These are phyloP conservation scores for Phaonia tiefii DNA, from an alignment of 2,888 invertebrate genomes.

Conservation along the genomic window DNA sequence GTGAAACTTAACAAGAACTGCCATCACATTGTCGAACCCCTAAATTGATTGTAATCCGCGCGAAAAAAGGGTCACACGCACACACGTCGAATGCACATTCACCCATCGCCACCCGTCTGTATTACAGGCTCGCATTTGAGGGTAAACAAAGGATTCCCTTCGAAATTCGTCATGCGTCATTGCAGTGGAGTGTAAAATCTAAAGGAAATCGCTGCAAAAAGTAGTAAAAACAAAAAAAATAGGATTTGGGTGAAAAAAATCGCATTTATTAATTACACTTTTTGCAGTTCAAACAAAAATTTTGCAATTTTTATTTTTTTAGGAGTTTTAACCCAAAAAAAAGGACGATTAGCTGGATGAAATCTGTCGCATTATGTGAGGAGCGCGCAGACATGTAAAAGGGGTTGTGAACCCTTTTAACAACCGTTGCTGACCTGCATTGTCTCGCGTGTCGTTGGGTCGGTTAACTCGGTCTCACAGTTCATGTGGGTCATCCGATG, in stretches of 20 bases:
- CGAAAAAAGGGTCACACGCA: constrained; percentile 67
- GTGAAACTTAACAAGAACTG: constrained; percentile 45
- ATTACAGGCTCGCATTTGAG: constrained; percentile 42
- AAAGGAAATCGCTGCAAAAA: constrained; percentile 52
- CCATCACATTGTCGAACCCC: constrained; percentile 62
- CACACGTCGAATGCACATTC: neutral
- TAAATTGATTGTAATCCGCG: constrained; percentile 68
- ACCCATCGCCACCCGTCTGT: constrained; percentile 17
- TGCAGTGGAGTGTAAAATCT: constrained; percentile 54
- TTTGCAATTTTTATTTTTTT: constrained; percentile 66
- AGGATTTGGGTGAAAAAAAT: constrained; percentile 66
- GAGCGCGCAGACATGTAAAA: constrained; percentile 60
- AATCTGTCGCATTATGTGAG: neutral
- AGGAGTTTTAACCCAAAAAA: constrained; percentile 64
- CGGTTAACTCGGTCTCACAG: constrained; percentile 66
- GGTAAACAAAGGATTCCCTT: constrained; percentile 63
- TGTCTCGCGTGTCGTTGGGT: constrained; percentile 75
- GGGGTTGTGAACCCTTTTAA: constrained; percentile 80
- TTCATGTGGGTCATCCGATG: constrained; percentile 48
- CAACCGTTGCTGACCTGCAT: constrained; percentile 76
- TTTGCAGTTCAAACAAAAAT: constrained; percentile 29
- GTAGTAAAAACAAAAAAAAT: constrained; percentile 30
- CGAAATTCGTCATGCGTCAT: constrained; percentile 68
- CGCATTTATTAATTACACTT: constrained; percentile 70
- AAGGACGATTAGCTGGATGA: constrained; percentile 36